Percentiles rank a stretch among this genome's conserved stretches.
Evolutionary conservation across 2,797 vertebrate species (phyloP).

Genomic region (Phrynocephalus forsythii): DNA sequence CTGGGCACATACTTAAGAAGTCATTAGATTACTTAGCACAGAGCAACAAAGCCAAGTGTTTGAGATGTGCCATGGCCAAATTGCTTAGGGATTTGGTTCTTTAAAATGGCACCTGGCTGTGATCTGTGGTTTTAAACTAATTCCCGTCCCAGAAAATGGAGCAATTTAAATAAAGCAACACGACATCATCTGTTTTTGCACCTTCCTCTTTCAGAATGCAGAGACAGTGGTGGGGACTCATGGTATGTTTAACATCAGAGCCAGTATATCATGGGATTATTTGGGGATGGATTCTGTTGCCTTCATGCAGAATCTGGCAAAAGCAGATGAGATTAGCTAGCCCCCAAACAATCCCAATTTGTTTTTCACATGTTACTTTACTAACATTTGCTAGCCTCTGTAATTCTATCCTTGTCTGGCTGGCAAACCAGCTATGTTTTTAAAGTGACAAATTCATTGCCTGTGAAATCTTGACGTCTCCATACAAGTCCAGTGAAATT

Average conservation of each 20-base stretch:
- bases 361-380: not conserved
- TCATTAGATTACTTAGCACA: not conserved
- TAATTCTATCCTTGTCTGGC: not conserved
- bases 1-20: not conserved
- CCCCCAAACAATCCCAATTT: not conserved
- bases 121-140: not conserved
- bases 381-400: constrained; percentile 3
- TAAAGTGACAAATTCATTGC: not conserved
- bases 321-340: not conserved
- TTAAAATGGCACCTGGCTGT: not conserved
- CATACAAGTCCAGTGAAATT: constrained; percentile 11
- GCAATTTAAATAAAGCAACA: not conserved
- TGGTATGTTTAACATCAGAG: not conserved
- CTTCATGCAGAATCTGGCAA: not conserved
- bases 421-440: constrained; percentile 8
- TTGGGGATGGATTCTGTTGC: not conserved
- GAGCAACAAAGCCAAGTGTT: not conserved
- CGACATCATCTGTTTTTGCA: not conserved
- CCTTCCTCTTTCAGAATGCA: not conserved
- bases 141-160: not conserved
- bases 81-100: not conserved
- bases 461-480: constrained; percentile 32
- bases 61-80: not conserved
- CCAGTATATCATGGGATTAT: not conserved
- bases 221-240: not conserved